These are phyloP conservation scores for Scaptomyza hsui DNA, from an alignment of 1,140 invertebrate genomes.

Conservation along the genomic window DNA sequence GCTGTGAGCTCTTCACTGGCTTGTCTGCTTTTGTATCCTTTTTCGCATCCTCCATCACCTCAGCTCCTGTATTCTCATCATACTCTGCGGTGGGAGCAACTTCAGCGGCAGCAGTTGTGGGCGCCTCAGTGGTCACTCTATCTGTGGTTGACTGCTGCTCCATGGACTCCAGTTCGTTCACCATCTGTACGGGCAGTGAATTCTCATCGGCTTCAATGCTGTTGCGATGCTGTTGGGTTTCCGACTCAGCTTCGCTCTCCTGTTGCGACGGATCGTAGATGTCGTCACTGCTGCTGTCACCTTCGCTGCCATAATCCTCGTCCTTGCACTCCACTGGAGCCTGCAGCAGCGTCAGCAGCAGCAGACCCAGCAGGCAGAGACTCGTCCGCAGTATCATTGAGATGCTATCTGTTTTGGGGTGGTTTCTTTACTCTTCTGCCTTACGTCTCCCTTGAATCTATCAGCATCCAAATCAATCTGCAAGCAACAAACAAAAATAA, in stretches of 20 bases:
- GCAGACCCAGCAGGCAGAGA: conserved; percentile 36
- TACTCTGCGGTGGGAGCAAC: conserved; percentile 4
- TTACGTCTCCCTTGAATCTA: conserved; percentile 12
- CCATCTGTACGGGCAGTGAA: conserved; percentile 16
- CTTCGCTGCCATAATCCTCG: conserved; percentile 41
- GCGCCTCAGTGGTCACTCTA: conserved; percentile 17
- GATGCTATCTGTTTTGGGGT: conserved; percentile 10
- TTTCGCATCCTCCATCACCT: conserved; percentile 56
- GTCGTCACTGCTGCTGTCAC: conserved; percentile 42
- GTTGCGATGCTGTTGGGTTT: conserved; percentile 51
- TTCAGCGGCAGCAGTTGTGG: conserved; percentile 10
- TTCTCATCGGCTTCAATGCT: conserved; percentile 46
- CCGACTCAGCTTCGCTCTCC: conserved; percentile 49
- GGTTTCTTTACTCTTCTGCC: conserved; percentile 7
- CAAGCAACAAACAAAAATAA: conserved; percentile 33
- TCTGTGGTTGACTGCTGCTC: conserved; percentile 41
- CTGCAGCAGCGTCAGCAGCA: conserved; percentile 41
- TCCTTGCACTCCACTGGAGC: conserved; percentile 34
- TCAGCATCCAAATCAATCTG: conserved; percentile 48
- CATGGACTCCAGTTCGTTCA: conserved; percentile 24
- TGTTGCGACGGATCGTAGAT: conserved; percentile 66
- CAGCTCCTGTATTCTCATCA: conserved; percentile 51
- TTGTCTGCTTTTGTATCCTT: conserved; percentile 31
- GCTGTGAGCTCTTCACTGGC: conserved; percentile 24
- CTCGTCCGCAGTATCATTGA: conserved; percentile 65